Evolutionary conservation across 53 echinoderm and acorn worm genomes (phyloP).

Genomic region (Paracentrotus lividus): DNA sequence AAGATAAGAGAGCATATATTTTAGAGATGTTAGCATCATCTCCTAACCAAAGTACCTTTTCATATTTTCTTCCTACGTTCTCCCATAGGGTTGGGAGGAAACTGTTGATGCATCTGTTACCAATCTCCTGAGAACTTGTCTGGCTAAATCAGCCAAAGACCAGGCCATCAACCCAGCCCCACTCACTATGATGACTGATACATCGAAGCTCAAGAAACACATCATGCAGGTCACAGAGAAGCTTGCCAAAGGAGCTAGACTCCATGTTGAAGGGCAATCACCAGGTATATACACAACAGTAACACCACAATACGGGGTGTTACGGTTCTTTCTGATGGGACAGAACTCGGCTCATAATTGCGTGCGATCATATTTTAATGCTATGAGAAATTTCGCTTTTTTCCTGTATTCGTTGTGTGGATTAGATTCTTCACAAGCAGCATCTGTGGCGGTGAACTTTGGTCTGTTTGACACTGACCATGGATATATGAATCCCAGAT

Average conservation of each 20-base stretch:
- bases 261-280: constrained; percentile 83
- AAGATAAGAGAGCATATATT: too few species aligned
- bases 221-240: constrained; percentile 88
- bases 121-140: constrained; percentile 87
- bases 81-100: constrained; percentile 96
- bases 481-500: too few species aligned
- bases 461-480: too few species aligned
- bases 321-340: too few species aligned
- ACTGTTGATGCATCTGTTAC: constrained; percentile 85
- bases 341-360: too few species aligned
- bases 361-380: too few species aligned
- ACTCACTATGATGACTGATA: constrained; percentile 80
- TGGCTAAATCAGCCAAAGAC: constrained; percentile 91
- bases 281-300: constrained; percentile 81
- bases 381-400: too few species aligned
- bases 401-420: too few species aligned
- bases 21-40: too few species aligned
- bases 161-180: constrained; percentile 90
- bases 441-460: too few species aligned
- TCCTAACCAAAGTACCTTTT: background rate
- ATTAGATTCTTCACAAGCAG: too few species aligned
- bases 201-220: constrained; percentile 94
- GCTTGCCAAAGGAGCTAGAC: constrained; percentile 87
- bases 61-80: background rate
- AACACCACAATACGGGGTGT: too few species aligned